These are phyloP conservation scores for Brachionus manjavacas DNA, from an alignment of 1,140 invertebrate species.

Conservation along the genomic window DNA sequence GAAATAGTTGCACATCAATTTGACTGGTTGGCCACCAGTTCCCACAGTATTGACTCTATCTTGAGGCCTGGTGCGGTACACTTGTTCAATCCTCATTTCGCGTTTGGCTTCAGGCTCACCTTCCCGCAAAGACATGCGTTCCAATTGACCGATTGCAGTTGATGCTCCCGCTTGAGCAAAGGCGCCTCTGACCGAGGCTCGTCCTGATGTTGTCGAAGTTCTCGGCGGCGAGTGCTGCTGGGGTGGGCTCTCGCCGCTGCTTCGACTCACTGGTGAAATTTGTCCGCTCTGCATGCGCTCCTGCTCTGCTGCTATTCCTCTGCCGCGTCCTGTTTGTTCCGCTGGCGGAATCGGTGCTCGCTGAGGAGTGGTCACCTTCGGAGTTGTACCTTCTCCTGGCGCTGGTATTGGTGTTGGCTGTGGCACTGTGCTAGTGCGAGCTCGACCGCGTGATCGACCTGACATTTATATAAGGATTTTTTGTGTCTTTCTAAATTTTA, in stretches of 20 bases:
- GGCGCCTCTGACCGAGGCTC: not conserved
- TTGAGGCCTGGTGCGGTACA: not conserved
- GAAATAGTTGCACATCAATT: slow-evolving; percentile 71
- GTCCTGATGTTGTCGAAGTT: not conserved
- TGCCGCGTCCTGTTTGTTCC: not conserved
- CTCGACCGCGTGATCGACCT: slow-evolving; percentile 26
- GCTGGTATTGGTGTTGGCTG: not conserved
- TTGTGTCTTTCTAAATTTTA: not conserved
- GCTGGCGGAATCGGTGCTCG: not conserved
- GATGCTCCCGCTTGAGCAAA: not conserved
- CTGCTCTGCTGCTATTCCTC: not conserved
- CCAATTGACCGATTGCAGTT: not conserved
- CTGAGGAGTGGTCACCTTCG: not conserved
- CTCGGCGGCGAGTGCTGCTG: not conserved
- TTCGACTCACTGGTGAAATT: not conserved
- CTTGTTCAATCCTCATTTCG: slow-evolving; percentile 6
- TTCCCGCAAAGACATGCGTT: not conserved
- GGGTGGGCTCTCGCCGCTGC: slow-evolving; percentile 23
- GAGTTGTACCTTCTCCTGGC: not conserved
- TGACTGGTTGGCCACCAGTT: slow-evolving; percentile 59
- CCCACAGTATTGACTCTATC: slow-evolving; percentile 33
- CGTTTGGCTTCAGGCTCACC: not conserved
- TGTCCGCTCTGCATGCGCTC: not conserved
- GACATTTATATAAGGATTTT: not conserved
- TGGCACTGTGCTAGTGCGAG: not conserved